Conservation (phyloP, 2,797 vertebrate genomes). For the Crax fasciolata region DNA sequence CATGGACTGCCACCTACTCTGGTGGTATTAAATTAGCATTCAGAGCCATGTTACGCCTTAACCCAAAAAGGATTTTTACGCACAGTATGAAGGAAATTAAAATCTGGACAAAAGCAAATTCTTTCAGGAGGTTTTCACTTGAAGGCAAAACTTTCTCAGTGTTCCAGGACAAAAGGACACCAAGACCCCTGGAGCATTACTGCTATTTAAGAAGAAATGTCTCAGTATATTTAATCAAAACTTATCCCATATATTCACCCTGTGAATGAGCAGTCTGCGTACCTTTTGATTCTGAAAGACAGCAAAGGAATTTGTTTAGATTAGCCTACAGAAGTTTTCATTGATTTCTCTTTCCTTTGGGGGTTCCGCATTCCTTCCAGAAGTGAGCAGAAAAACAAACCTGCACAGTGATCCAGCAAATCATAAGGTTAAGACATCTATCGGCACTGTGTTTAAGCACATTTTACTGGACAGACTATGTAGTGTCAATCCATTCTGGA, state of each 20-base stretch:
- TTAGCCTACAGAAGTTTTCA: neutral
- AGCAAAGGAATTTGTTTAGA: neutral
- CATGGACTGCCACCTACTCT: neutral
- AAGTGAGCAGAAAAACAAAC: constrained; percentile 29
- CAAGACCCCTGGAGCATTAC: neutral
- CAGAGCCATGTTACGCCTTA: neutral
- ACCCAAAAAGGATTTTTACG: neutral
- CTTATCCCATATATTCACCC: neutral
- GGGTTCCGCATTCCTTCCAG: neutral
- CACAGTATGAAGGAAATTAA: neutral
- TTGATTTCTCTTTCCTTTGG: neutral
- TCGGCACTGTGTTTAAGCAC: neutral
- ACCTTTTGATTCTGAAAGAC: neutral
- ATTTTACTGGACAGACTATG: neutral
- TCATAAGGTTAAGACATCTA: neutral
- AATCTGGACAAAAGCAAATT: neutral
- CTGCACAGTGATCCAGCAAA: neutral
- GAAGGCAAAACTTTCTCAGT: neutral
- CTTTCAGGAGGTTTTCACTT: neutral
- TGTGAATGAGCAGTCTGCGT: neutral
- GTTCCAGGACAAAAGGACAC: neutral
- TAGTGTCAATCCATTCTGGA: neutral
- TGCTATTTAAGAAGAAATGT: neutral
- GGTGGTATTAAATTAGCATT: neutral
- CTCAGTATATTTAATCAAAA: constrained; percentile 6